Evolutionary conservation across 2,113 vertebrate genomes (phyloP), one percentile per base, ranked within the genome.

Genomic region (Laterallus jamaicensis): DNA sequence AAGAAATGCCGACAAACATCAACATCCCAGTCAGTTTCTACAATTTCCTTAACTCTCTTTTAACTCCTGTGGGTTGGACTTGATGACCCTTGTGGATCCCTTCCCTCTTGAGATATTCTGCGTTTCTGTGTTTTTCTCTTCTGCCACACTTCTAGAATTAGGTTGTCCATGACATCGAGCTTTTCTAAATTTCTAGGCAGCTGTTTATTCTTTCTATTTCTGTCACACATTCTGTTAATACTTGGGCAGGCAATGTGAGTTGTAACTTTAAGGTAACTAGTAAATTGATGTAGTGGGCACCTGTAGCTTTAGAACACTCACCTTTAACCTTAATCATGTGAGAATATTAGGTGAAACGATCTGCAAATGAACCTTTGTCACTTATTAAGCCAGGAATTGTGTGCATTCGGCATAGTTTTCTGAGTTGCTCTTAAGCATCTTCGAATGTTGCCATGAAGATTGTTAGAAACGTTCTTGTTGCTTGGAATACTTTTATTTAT

Each of bases 321-420:
- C 81, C 31, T 85, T 88, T 97, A 89, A 80, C 49, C 54, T 58
- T 87, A 49, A 31, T 91, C 66, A 86, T 93, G 86, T 80, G 76
- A 82, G 74, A 92, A 74, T 47, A 32, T 88, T n/a, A 56, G 80
- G 70, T 40, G 59, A 77, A 85, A 56, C 26, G 93, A 84, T 95
- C 96, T 92, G 86, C 87, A 74, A 96, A 96, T 90, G 21, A 93
- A 89, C 84, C 91, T 92, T 97, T 95, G 40, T 75, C 90, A 91
- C 86, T 88, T 96, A 74, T 92, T 93, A 85, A 87, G 49, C 67
- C 84, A 92, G 75, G 88, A 94, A 85, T 62, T 83, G 73, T 69
- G 77, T 69, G n/a, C 31, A 11, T 75, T 71, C 69, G 77, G 37
- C 17, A 12, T 50, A 83, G 80, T 97, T 94, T 82, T 69, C 71